Evolutionary conservation across 2,797 vertebrate species (phyloP).

Genomic region (Xenops minutus): DNA sequence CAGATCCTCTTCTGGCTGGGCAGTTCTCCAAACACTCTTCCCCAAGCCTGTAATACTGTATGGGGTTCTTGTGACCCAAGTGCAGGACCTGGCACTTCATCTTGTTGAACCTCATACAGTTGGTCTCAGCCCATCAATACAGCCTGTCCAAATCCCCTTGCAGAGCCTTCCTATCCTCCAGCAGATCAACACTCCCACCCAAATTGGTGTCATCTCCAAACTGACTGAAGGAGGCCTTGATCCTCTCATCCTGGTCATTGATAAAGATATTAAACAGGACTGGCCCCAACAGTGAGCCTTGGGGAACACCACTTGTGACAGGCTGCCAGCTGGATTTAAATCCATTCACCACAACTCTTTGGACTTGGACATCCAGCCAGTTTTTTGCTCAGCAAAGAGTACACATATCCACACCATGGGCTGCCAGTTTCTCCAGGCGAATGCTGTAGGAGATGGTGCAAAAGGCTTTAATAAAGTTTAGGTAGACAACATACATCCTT

Average conservation of each 20-base stretch:
- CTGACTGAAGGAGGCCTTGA: background rate
- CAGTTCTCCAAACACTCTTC: background rate
- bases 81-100: background rate
- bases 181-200: background rate
- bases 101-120: background rate
- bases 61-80: background rate
- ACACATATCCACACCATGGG: background rate
- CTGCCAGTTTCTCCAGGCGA: background rate
- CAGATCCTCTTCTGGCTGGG: background rate
- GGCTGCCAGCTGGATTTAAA: background rate
- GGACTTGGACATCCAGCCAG: background rate
- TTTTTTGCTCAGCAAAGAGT: background rate
- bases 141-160: background rate
- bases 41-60: background rate
- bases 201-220: background rate
- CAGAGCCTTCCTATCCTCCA: background rate
- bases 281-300: background rate
- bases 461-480: background rate
- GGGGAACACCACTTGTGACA: background rate
- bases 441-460: background rate
- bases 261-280: background rate
- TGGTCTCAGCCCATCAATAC: background rate
- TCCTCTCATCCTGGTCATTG: background rate
- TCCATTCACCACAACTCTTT: background rate
- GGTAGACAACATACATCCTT: too few species aligned